Evolutionary conservation across 1,140 invertebrate species (phyloP), one percentile per base, ranked within the genome.

Genomic region (Camponotus pennsylvanicus): DNA sequence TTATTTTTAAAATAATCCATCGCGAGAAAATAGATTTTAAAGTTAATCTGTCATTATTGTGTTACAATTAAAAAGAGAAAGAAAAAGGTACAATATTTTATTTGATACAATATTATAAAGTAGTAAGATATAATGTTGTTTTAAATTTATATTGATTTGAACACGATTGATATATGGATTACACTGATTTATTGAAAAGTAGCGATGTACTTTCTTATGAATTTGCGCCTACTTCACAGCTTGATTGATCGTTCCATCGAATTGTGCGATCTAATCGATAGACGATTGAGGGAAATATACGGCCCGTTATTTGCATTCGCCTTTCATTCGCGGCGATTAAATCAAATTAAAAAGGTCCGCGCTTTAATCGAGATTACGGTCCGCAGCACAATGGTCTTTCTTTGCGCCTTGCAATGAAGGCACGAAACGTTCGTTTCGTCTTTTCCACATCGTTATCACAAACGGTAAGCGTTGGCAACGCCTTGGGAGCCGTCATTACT

Each of bases 401-500:
- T 84, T 82, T 49, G 49, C 37, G 32, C 45, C 6, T 71, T 13
- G 21, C 37, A 57, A 37, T 49, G 27, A 49, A 64, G 32, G 27
- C 4, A 52, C 34, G 59, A 15, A 55, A 55, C 45, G 15, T 78
- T 66, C 79, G 73, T 67, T 84, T 69, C 69, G n/a, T 63, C 57
- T 49, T 52, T 89, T 66, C 59, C 45, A 21, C 79, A 13, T 89
- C 76, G 85, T 89, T 89, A 87, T 67, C 66, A 67, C 9, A 79
- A 71, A 89, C 70, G 70, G 57, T 89, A 89, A 86, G 52, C 75
- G 79, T 80, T 85, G 61, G 3, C 63, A 57, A 78, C 59, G 75
- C 78, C 85, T 61, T 59, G 69, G 15, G 85, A 57, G 75, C 52
- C 61, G 80, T 90, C 89, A 89, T 89, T 90, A 89, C 64, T 37